Conservation (phyloP, 2,113 vertebrate genomes). For the Lota lota region DNA sequence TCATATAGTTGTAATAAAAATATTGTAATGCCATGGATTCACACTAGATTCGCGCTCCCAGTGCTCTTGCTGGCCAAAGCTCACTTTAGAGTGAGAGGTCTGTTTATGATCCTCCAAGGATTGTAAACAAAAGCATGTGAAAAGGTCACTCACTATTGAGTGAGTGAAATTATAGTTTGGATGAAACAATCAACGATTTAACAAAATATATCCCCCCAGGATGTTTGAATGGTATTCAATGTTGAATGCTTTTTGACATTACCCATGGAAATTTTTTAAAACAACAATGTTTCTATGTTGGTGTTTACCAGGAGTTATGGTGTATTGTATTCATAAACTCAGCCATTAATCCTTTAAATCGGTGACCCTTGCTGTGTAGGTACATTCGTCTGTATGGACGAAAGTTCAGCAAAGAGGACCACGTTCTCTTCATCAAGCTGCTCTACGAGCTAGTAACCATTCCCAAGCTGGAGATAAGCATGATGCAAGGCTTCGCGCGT, state of each 20-base stretch:
- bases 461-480: conserved; percentile 93
- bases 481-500: conserved; percentile 96
- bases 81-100: conserved; percentile 57
- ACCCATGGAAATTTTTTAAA: no score
- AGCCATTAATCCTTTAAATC: no score
- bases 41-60: conserved; percentile 47
- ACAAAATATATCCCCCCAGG: no score
- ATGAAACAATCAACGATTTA: no score
- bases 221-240: no score
- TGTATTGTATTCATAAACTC: no score
- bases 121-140: no score
- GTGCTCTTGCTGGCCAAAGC: conserved; percentile 42
- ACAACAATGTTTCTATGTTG: no score
- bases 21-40: background rate
- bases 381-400: conserved; percentile 96
- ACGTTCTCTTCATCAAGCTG: conserved; percentile 93
- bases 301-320: no score
- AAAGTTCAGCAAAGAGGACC: conserved; percentile 98
- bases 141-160: no score
- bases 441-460: conserved; percentile 93
- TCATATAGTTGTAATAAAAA: background rate
- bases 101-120: conserved; percentile 26
- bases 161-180: no score
- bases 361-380: conserved; percentile 59
- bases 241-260: no score